These are phyloP conservation scores for Patiria miniata DNA, from an alignment of 35 echinoderm and acorn worm genomes.

Conservation along the genomic window DNA sequence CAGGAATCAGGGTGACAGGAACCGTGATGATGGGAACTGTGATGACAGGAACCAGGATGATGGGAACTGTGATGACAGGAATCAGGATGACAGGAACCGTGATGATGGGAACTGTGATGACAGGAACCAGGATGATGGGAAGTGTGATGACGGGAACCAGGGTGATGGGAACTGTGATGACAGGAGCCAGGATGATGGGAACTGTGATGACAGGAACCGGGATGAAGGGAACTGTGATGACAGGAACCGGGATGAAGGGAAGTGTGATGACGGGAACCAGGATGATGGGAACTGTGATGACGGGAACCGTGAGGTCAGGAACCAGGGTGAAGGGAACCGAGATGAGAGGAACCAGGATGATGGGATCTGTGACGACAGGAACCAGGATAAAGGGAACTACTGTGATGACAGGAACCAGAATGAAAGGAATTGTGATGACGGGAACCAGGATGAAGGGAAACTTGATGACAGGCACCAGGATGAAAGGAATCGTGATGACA, in stretches of 20 bases:
- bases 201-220: not conserved
- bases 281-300: not conserved
- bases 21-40: not conserved
- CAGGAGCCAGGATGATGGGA: not conserved
- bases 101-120: not conserved
- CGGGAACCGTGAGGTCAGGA: not conserved
- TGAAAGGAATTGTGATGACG: conserved; percentile 8
- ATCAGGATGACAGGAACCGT: not conserved
- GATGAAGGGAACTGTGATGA: not conserved
- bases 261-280: not conserved
- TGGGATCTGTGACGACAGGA: not conserved
- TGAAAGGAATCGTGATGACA: not conserved
- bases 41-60: not conserved
- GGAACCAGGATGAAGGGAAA: not conserved
- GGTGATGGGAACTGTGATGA: not conserved
- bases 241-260: not conserved
- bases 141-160: not conserved
- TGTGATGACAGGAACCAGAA: not conserved
- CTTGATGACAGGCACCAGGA: not conserved
- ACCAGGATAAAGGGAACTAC: not conserved
- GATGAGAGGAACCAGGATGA: not conserved
- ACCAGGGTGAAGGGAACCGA: not conserved
- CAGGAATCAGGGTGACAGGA: not conserved
- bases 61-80: not conserved
- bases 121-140: not conserved